Evolutionary conservation across 1,140 invertebrate species (phyloP).

Genomic region (Temnothorax nylanderi): DNA sequence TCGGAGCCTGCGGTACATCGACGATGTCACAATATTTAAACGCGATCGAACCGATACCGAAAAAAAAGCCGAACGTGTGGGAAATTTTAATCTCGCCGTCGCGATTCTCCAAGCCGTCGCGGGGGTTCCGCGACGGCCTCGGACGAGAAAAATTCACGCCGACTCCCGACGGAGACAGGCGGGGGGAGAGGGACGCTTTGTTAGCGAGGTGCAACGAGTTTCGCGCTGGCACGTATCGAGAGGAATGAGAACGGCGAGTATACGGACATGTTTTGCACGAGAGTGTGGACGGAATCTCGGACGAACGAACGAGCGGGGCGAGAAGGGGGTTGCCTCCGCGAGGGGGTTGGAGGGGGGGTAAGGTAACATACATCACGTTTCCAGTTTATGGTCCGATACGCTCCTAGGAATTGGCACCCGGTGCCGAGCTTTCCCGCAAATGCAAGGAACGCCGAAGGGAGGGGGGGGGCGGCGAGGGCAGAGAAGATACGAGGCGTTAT

Average conservation of each 20-base stretch:
- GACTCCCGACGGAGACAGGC: background rate
- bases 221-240: slow-evolving; percentile 43
- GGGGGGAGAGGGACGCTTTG: slow-evolving; percentile 1
- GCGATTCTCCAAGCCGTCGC: background rate
- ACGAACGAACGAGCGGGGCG: background rate
- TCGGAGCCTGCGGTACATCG: background rate
- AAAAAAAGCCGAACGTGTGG: background rate
- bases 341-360: slow-evolving; percentile 50
- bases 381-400: slow-evolving; percentile 82
- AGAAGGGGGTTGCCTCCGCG: background rate
- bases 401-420: slow-evolving; percentile 81
- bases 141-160: slow-evolving; percentile 7
- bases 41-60: background rate
- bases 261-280: background rate
- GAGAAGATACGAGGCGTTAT: slow-evolving; percentile 80
- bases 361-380: slow-evolving; percentile 79
- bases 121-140: background rate
- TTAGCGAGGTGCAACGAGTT: slow-evolving; percentile 53
- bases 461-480: slow-evolving; percentile 48
- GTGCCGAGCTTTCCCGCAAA: slow-evolving; percentile 78
- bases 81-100: slow-evolving; percentile 13
- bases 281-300: background rate
- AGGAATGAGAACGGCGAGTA: slow-evolving; percentile 41
- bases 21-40: slow-evolving; percentile 35
- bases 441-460: slow-evolving; percentile 65